These are phyloP conservation scores for Colius striatus DNA, from an alignment of 2,113 vertebrate genomes.

Conservation along the genomic window DNA sequence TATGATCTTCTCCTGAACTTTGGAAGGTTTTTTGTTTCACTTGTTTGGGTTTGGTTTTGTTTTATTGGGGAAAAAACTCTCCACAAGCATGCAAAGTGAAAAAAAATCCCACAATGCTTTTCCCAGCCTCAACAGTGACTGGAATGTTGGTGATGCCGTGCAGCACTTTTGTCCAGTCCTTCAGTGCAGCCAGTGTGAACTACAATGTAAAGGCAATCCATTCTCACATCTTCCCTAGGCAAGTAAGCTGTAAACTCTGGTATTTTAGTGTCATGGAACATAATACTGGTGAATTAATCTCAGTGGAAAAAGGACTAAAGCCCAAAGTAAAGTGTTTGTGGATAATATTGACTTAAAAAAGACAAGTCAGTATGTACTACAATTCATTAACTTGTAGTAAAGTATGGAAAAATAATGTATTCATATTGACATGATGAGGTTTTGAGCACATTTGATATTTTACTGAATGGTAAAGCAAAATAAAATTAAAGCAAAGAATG, in stretches of 20 bases:
- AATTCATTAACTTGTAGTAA: not conserved
- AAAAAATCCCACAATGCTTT: not conserved
- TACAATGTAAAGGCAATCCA: not conserved
- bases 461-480: not conserved
- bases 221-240: not conserved
- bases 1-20: not conserved
- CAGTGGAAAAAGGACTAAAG: not conserved
- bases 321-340: not conserved
- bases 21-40: not conserved
- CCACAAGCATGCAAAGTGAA: not conserved
- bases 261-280: not conserved
- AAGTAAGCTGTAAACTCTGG: not conserved
- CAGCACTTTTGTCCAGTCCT: not conserved
- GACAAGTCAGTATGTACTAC: not conserved
- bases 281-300: not conserved
- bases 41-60: not conserved
- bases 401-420: not conserved
- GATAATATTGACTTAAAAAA: not conserved
- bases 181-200: not conserved
- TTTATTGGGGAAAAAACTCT: rapidly evolving
- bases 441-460: not conserved
- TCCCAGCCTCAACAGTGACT: not conserved
- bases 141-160: not conserved
- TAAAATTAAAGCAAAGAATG: constrained; percentile 15
- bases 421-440: not conserved